Base-by-base conservation (phyloP, 1,140 invertebrate genomes). In the Leptonema lineaticorne region DNA sequence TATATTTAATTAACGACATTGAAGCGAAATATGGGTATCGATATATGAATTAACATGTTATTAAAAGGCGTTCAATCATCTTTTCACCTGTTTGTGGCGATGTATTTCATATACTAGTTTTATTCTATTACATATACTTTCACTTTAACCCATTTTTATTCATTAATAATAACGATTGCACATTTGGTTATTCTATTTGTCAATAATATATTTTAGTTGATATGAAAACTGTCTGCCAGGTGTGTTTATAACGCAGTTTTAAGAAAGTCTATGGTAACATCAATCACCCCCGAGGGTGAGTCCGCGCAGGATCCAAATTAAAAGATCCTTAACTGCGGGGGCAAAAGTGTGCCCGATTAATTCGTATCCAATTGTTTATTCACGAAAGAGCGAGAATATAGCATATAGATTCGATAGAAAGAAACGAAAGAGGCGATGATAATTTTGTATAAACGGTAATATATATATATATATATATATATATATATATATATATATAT, bases 331-430 rank as follows among this genome's bases (percentile, higher is more conserved):
- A 53, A 53, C 50, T 26, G 50, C 20, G 50, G 20, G 16, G 20
- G 50, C 50, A 22, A 41, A 41, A 41, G 37, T 41, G 50, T 48
- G 46, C 46, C 46, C 46, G n/a, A 48, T 53, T 53, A 53, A 53
- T 53, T 53, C 50, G 50, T 24, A 18, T 18, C 50, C 50, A 53
- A 53, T 53, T 53, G 50, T 53, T 53, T 53, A 53, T 53, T 53
- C 50, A 53, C 27, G 50, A 53, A n/a, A 26, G 24, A 22, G 50
- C 24, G 18, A 18, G 50, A n/a, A n/a, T n/a, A n/a, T n/a, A n/a
- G n/a, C n/a, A n/a, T n/a, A n/a, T n/a, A n/a, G n/a, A n/a, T n/a
- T n/a, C n/a, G n/a, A n/a, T n/a, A n/a, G n/a, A 41, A 41, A 41
- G 37, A n/a, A n/a, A n/a, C n/a, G n/a, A n/a, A n/a, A n/a, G n/a